A percentile compares a stretch with the other conserved stretches of the same genome.
Conservation (phyloP, 2,888 invertebrate species). For the Caradrina clavipalpis region DNA sequence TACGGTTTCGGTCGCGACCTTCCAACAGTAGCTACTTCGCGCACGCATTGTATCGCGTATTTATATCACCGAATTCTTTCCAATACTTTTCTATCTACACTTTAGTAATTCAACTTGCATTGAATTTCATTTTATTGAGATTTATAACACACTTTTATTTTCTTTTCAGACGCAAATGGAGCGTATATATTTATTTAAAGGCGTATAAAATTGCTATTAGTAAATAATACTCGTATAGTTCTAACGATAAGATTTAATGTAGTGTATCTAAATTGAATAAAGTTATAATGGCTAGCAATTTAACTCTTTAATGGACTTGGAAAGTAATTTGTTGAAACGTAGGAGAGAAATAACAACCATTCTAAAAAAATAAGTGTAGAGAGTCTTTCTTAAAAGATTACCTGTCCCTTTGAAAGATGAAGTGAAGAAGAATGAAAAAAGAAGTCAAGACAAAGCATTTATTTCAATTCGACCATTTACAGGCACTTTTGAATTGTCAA, state of each 20-base stretch:
- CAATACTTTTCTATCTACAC: constrained; percentile 4
- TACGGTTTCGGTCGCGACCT: constrained; percentile 77
- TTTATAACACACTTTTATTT: constrained; percentile 29
- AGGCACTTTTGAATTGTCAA: too few species aligned
- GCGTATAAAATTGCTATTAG: too few species aligned
- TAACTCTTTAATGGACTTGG: constrained; percentile 9
- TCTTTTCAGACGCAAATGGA: constrained; percentile 17
- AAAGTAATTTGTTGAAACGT: background rate
- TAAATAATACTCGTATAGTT: constrained; percentile 14
- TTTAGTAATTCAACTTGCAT: constrained; percentile 18
- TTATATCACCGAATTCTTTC: constrained; percentile 30
- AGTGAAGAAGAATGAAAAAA: too few species aligned
- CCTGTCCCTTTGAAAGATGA: background rate
- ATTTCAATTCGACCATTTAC: too few species aligned
- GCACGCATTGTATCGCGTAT: constrained; percentile 59
- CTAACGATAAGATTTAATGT: constrained; percentile 8
- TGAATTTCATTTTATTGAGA: constrained; percentile 33
- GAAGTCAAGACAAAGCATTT: too few species aligned
- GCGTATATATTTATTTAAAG: constrained; percentile 25
- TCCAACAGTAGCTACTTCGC: constrained; percentile 55
- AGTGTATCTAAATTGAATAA: constrained; percentile 21
- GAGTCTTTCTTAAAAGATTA: too few species aligned
- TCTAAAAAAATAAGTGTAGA: background rate
- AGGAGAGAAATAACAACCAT: background rate
- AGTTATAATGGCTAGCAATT: constrained; percentile 26